Conservation (phyloP, 2,113 vertebrate species). For the Enhydra lutris region DNA sequence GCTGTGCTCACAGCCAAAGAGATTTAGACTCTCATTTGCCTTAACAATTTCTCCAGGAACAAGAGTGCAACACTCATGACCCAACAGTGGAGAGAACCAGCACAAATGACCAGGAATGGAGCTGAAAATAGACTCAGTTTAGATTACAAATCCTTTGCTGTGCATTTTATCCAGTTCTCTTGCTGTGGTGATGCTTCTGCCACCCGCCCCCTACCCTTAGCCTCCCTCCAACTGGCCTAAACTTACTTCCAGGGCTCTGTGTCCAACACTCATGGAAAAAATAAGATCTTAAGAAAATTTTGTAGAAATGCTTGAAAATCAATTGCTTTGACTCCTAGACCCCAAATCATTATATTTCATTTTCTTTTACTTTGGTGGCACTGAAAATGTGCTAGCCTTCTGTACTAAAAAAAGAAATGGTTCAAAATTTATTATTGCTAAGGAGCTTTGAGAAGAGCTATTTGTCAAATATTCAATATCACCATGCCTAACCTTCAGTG, state of each 20-base stretch:
- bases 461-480: neutral
- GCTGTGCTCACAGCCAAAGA: neutral
- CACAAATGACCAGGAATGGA: neutral
- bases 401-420: neutral
- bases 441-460: neutral
- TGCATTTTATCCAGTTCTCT: neutral
- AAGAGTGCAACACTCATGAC: neutral
- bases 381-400: neutral
- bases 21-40: neutral
- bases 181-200: neutral
- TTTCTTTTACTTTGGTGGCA: neutral
- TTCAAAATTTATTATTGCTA: neutral
- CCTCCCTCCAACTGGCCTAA: fast-evolving
- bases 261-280: neutral
- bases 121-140: neutral
- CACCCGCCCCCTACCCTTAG: fast-evolving
- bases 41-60: neutral
- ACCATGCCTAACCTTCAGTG: neutral
- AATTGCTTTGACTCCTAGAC: neutral
- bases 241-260: neutral
- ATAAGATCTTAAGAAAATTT: neutral
- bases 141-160: fast-evolving
- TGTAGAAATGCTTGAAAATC: neutral
- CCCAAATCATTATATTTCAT: neutral
- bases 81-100: fast-evolving